phyloP scores from a whole-genome alignment of 2,888 invertebrate species.

The Galeruca laticollis region DNA sequence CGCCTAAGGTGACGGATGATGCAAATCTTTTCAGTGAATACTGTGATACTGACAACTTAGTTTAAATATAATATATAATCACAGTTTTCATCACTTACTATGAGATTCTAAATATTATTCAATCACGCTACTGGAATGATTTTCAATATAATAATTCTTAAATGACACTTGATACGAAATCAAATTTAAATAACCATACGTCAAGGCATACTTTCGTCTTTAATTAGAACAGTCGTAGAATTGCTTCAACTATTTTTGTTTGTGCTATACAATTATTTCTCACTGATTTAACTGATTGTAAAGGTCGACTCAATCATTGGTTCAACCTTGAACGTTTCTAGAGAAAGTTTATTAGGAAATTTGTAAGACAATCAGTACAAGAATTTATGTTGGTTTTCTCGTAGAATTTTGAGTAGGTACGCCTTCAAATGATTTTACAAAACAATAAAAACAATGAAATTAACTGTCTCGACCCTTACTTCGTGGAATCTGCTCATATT shows the following conservation, averaged over 20 bases:
- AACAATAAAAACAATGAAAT: no score
- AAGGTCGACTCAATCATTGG: slow-evolving; percentile 34
- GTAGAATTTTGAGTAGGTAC: not conserved
- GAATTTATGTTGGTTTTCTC: not conserved
- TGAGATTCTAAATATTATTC: no score
- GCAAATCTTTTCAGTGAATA: no score
- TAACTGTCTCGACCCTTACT: no score
- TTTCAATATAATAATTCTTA: not conserved
- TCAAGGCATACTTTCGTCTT: not conserved
- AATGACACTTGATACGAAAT: not conserved
- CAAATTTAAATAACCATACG: not conserved
- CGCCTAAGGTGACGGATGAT: no score
- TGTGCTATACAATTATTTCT: slow-evolving; percentile 8
- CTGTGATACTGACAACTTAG: no score
- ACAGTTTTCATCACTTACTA: no score
- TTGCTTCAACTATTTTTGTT: not conserved
- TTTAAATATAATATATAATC: no score
- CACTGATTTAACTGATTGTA: slow-evolving; percentile 33
- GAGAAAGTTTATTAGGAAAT: slow-evolving; percentile 31
- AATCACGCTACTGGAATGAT: not conserved
- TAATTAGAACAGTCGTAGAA: not conserved
- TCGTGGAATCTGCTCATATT: no score
- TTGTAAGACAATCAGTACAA: not conserved
- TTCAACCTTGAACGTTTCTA: slow-evolving; percentile 37
- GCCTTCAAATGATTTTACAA: not conserved